A percentile compares a stretch with the other conserved stretches of the same genome.
Conservation (phyloP, 30 jellyfish, hydroid and myxozoan genomes). For the Aurelia sp. region DNA sequence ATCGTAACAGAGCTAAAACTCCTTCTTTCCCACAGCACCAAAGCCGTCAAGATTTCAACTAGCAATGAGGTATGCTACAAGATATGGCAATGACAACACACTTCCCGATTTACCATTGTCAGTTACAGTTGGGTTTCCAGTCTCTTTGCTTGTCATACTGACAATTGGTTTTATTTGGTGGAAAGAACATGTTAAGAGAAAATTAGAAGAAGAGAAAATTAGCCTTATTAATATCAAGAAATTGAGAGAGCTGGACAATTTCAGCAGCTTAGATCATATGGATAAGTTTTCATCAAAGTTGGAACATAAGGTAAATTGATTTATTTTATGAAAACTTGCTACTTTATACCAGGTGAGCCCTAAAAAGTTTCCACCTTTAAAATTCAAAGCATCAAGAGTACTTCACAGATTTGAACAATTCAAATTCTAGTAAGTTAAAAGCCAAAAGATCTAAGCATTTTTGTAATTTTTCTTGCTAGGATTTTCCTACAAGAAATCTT, state of each 20-base stretch:
- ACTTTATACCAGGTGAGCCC: background rate
- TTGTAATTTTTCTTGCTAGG: too few relatives aligned
- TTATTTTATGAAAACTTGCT: background rate
- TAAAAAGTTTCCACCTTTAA: too few relatives aligned
- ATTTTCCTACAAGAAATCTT: too few relatives aligned
- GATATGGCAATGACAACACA: conserved; percentile 25
- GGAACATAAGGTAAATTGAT: conserved; percentile 26
- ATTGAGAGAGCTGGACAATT: conserved; percentile 57
- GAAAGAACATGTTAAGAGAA: conserved; percentile 40
- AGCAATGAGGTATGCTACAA: conserved; percentile 64
- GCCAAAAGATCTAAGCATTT: too few relatives aligned
- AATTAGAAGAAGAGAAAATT: conserved; percentile 25
- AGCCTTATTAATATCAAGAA: conserved; percentile 48
- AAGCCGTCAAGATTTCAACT: conserved; percentile 55
- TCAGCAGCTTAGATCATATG: conserved; percentile 72
- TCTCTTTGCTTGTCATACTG: conserved; percentile 22
- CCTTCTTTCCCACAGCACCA: conserved; percentile 38
- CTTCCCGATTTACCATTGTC: conserved; percentile 44
- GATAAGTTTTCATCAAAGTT: conserved; percentile 46
- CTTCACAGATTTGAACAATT: too few relatives aligned
- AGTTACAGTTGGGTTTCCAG: conserved; percentile 59
- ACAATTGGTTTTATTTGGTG: conserved; percentile 76
- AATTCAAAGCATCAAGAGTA: too few relatives aligned
- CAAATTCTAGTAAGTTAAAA: too few relatives aligned
- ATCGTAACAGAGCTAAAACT: too few relatives aligned